Base-by-base conservation (phyloP, 2,113 vertebrate genomes). In the Gymnogyps californianus region DNA sequence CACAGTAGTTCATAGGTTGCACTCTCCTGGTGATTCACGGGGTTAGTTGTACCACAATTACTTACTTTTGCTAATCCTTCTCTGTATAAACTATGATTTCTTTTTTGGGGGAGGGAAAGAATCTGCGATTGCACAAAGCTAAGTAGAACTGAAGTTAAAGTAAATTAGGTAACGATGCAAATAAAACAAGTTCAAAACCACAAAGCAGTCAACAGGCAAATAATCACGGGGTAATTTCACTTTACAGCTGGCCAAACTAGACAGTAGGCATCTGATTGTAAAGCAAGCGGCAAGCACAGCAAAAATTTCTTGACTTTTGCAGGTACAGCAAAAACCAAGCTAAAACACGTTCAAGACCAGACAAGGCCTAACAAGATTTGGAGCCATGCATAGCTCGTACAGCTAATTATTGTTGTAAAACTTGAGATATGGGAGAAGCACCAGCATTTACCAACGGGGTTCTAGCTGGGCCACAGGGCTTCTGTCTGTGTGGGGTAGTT, bases 401-500 rank as follows among this genome's bases (percentile, higher is more conserved):
- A 20, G 18, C n/a, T 94, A 76, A 40, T 86, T 85, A 10, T 29
- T 64, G 12, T 7, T 62, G 28, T 76, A 83, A 80, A 93, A 38
- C 8, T 7, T 47, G 36, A 72, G 49, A 15, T 38, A 32, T 8
- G n/a, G 44, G 61, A 47, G 11, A 54, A 80, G 38, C 11, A 64
- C 15, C 6, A 74, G 24, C 21, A 36, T 71, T 64, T 75, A 70
- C 10, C 28, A 42, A 1, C 15, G 32, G 15, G 38, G 6, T 25
- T 65, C 11, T 77, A 49, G 4, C 70, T 79, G 46, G 38, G 19
- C 38, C 16, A 8, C 8, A 17, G 57, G 20, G 11, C 38, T 59
- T 2, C 40, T 74, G 12, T 62, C 38, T 1, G 0, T 29, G 4
- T 2, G 1, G 28, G 34, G 16, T 59, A 9, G 25, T 46, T 32